Percentiles rank a stretch among this genome's conserved stretches.
phyloP scores from a whole-genome alignment of 2,888 invertebrate species.

The Diploptera punctata region DNA sequence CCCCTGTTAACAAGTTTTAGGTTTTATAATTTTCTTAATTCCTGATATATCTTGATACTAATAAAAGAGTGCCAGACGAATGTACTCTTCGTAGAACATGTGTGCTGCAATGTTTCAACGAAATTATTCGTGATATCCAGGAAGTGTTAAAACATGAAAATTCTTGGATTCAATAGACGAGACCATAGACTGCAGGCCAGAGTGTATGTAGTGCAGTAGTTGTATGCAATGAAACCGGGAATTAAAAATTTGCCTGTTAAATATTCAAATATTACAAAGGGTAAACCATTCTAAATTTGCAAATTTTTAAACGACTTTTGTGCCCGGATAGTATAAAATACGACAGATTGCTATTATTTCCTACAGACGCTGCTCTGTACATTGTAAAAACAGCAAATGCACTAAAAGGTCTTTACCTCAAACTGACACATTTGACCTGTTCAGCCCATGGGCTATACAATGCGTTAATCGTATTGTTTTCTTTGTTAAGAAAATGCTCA shows the following conservation, averaged over 20 bases:
- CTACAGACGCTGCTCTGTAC: constrained; percentile 46
- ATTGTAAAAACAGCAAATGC: constrained; percentile 46
- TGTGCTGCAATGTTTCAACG: neutral
- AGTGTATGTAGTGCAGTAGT: neutral
- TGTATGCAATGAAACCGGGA: neutral
- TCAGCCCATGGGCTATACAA: constrained; percentile 48
- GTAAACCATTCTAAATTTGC: neutral
- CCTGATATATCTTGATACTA: too few relatives aligned
- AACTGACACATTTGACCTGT: constrained; percentile 49
- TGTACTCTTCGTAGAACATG: neutral
- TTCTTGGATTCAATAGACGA: neutral
- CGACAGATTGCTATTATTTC: constrained; percentile 42
- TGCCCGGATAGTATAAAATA: too few relatives aligned
- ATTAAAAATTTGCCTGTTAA: neutral
- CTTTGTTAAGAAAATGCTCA: constrained; percentile 43
- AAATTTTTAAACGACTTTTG: too few relatives aligned
- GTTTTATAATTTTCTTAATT: too few relatives aligned
- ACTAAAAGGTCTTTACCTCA: constrained; percentile 47
- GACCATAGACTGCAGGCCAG: neutral
- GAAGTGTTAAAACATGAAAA: constrained; percentile 1
- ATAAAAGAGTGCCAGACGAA: neutral
- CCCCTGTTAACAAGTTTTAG: too few relatives aligned
- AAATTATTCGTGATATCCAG: neutral
- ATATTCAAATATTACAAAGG: neutral
- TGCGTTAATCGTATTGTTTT: constrained; percentile 47